Evolutionary conservation across 2,797 vertebrate species (phyloP).

Genomic region (Alosa sapidissima): DNA sequence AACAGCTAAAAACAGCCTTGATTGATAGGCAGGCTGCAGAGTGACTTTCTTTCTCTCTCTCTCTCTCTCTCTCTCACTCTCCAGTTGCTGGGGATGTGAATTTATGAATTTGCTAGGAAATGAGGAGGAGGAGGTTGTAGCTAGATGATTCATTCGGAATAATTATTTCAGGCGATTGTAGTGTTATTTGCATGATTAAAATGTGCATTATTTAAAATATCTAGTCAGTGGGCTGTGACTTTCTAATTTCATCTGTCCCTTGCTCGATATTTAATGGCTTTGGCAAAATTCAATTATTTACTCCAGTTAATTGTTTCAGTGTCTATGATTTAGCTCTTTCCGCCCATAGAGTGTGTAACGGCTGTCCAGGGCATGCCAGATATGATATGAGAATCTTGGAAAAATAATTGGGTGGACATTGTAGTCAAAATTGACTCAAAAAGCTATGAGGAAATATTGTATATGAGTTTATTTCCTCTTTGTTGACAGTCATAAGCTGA

Average conservation of each 20-base stretch:
- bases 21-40: conserved; percentile 21
- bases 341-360: not conserved
- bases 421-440: not conserved
- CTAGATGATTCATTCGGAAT: conserved; percentile 7
- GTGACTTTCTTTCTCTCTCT: not conserved
- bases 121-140: not conserved
- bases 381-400: not conserved
- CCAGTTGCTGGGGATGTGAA: not conserved
- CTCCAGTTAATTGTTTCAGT: conserved; percentile 9
- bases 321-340: not conserved
- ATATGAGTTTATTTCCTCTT: not conserved
- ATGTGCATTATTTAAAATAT: conserved; percentile 23
- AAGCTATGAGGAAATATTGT: not conserved
- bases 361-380: not conserved
- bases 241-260: conserved; percentile 15
- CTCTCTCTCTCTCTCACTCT: not conserved
- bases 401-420: no score
- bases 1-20: conserved; percentile 10
- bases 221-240: not conserved
- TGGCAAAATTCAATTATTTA: conserved; percentile 20
- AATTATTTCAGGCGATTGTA: conserved; percentile 3
- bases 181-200: conserved; percentile 24
- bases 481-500: not conserved
- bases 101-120: not conserved
- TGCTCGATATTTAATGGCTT: not conserved